Percentiles rank a stretch among this genome's conserved stretches.
These are phyloP conservation scores for Diabrotica virgifera DNA, from an alignment of 1,140 invertebrate genomes.

Conservation along the genomic window DNA sequence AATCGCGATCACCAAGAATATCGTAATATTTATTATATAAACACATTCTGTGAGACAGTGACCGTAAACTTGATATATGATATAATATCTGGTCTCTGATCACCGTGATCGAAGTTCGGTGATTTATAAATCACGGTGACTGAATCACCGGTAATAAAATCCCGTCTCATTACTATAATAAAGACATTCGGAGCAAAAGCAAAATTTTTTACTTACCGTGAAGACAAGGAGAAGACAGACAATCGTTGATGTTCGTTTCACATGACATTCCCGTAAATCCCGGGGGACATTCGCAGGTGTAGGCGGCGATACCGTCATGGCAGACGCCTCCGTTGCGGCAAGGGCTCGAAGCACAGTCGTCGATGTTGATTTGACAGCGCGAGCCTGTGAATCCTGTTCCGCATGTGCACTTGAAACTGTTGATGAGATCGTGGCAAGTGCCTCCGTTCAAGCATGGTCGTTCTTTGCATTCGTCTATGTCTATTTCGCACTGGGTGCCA, in stretches of 20 bases:
- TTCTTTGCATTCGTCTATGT: slow-evolving; percentile 86
- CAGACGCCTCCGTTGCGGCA: slow-evolving; percentile 85
- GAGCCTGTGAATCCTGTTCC: slow-evolving; percentile 81
- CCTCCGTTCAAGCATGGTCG: slow-evolving; percentile 86
- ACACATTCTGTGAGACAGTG: too few relatives aligned
- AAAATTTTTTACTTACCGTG: slow-evolving; percentile 51
- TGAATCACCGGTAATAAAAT: too few relatives aligned
- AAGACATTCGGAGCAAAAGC: too few relatives aligned
- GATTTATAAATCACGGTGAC: too few relatives aligned
- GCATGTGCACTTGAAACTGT: slow-evolving; percentile 82
- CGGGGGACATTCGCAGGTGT: slow-evolving; percentile 79
- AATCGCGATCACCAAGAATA: too few relatives aligned
- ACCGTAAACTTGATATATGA: too few relatives aligned
- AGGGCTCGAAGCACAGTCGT: slow-evolving; percentile 82
- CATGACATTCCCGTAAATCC: slow-evolving; percentile 86
- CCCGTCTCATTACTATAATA: too few relatives aligned
- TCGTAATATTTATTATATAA: too few relatives aligned
- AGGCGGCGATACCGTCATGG: slow-evolving; percentile 80
- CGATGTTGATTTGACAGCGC: slow-evolving; percentile 85
- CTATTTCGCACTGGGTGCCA: slow-evolving; percentile 86
- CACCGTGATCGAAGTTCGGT: too few relatives aligned
- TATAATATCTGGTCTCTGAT: too few relatives aligned
- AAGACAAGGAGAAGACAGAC: slow-evolving; percentile 80
- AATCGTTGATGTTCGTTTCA: slow-evolving; percentile 90
- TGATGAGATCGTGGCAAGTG: slow-evolving; percentile 81